phyloP scores from a whole-genome alignment of 2,113 vertebrate species.

The Sorex araneus region DNA sequence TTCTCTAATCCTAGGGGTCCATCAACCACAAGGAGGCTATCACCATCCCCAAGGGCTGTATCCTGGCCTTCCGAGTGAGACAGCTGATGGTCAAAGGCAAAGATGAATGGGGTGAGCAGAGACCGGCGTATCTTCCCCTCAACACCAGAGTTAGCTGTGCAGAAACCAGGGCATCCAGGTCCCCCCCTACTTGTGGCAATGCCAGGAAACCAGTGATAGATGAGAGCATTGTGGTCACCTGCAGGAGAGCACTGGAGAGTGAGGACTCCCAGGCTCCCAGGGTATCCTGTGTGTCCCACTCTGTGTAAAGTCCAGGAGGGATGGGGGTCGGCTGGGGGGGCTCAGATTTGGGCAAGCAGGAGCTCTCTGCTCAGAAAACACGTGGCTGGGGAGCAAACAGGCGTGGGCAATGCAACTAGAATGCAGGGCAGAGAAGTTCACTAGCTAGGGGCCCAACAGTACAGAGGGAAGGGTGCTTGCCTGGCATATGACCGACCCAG shows the following conservation, averaged over 20 bases:
- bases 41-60: slow-evolving; percentile 87
- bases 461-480: not conserved
- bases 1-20: slow-evolving; percentile 75
- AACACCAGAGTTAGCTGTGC: not conserved
- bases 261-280: not conserved
- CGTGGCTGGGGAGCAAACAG: not conserved
- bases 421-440: not conserved
- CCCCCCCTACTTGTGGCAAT: not conserved
- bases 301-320: too few species aligned
- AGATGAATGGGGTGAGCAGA: slow-evolving; percentile 83
- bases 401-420: not conserved
- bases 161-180: not conserved
- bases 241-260: not conserved
- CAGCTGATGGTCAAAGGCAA: slow-evolving; percentile 65
- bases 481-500: too few species aligned
- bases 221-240: not conserved
- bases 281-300: not conserved
- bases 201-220: not conserved
- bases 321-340: not conserved
- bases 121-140: not conserved
- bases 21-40: slow-evolving; percentile 63
- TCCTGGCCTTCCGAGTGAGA: slow-evolving; percentile 85
- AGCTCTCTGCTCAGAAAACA: not conserved
- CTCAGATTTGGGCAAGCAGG: not conserved
- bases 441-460: not conserved